Evolutionary conservation across 2,113 vertebrate genomes (phyloP), one percentile per base, ranked within the genome.

Genomic region (Carassius carassius): DNA sequence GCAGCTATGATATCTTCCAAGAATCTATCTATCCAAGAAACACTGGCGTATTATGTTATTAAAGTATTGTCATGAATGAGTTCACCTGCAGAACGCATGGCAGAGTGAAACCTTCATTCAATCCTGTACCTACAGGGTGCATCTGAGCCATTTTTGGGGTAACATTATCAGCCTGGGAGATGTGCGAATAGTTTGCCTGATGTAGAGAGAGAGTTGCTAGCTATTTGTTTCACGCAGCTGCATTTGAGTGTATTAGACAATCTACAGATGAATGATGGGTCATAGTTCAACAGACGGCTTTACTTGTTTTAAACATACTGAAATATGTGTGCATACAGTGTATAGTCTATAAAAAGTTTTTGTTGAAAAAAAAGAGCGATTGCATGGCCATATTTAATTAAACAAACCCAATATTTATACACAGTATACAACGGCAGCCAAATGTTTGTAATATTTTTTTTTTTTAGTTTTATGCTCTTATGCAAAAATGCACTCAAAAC

Each of bases 11-110:
- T 54, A 60, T 37, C 13, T 63, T 21, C 29, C 29, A 29, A 29
- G 29, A 29, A 29, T 29, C 29, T 29, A 29, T 29, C 29, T 29
- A 29, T 29, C 29, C 62, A 73, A 63, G 67, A 49, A 62, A 54
- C 47, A 35, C 29, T 47, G 58, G 14, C 1, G 14, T 76, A 87
- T 87, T 67, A 81, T 69, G 29, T 75, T 84, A 65, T 79, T 60
- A 69, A 49, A n/a, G 65, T 17, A 54, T 65, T 84, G 86, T 67
- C 49, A 37, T 80, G 76, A 56, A 78, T 14, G 70, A 87, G 60
- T 65, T 78, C 21, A 73, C 56, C 63, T 29, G 67, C 49, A 78
- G 56, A 70, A 84, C 58, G 41, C 67, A 49, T 19, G 17, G 13
- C 16, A 1, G 74, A 60, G 62, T 21, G 44, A 78, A 54, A 62